Conservation (phyloP, 1,140 invertebrate species). For the Trachymyrmex cornetzi region DNA sequence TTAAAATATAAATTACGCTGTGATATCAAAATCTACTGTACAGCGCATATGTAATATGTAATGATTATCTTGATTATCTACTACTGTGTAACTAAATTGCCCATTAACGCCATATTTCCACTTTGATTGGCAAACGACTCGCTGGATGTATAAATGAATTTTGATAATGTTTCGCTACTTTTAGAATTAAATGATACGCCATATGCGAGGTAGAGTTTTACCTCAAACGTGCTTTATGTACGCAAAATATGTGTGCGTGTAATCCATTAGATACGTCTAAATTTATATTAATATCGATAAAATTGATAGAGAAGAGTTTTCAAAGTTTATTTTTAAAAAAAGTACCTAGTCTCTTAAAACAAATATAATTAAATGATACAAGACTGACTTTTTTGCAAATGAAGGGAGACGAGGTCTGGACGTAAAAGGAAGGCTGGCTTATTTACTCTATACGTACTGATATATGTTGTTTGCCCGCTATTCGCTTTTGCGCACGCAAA, state of each 20-base stretch:
- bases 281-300: neutral
- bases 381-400: slow-evolving; percentile 12
- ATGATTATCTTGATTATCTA: slow-evolving; percentile 10
- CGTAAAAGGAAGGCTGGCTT: neutral
- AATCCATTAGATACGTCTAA: slow-evolving; percentile 3
- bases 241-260: neutral
- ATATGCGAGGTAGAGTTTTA: neutral
- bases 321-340: neutral
- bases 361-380: neutral
- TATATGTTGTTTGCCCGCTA: slow-evolving; percentile 8
- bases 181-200: slow-evolving; percentile 38
- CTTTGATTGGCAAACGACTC: slow-evolving; percentile 45
- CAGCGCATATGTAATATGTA: slow-evolving; percentile 33
- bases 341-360: neutral
- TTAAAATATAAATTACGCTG: slow-evolving; percentile 49
- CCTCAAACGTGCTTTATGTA: slow-evolving; percentile 6
- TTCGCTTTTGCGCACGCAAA: slow-evolving; percentile 46
- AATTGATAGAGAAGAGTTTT: neutral
- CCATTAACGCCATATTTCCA: slow-evolving; percentile 37
- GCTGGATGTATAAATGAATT: slow-evolving; percentile 33
- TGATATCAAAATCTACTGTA: slow-evolving; percentile 25
- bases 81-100: slow-evolving; percentile 50
- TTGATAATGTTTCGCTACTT: slow-evolving; percentile 43
- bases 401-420: neutral
- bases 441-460: slow-evolving; percentile 38